Conservation (phyloP, 64 coral and sea anemone genomes). For the Montipora capricornis region DNA sequence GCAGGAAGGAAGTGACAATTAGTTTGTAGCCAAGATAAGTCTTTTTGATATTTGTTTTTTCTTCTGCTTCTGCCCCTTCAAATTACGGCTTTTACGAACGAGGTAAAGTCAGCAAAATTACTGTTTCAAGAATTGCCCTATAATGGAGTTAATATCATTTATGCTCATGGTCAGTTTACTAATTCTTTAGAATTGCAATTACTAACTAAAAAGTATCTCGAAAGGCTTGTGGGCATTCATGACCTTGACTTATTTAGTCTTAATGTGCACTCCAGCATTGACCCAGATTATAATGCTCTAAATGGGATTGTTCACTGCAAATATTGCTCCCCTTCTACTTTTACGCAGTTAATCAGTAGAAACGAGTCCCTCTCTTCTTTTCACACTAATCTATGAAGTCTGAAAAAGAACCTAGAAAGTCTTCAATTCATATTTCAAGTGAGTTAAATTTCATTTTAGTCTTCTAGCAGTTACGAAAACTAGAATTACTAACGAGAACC, state of each 20-base stretch:
- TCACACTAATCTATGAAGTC: slow-evolving; percentile 12
- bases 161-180: slow-evolving; percentile 19
- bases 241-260: slow-evolving; percentile 33
- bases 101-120: neutral
- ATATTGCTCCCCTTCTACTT: slow-evolving; percentile 36
- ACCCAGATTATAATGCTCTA: slow-evolving; percentile 35
- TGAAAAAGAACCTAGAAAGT: neutral
- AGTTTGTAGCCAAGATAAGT: neutral
- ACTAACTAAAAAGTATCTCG: too few species aligned
- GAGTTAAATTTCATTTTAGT: slow-evolving; percentile 55
- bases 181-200: neutral
- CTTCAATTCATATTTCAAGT: slow-evolving; percentile 21
- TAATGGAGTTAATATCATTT: neutral
- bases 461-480: slow-evolving; percentile 40
- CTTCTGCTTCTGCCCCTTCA: neutral
- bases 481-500: slow-evolving; percentile 35
- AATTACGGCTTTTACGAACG: neutral
- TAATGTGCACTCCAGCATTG: slow-evolving; percentile 40
- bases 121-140: slow-evolving; percentile 9
- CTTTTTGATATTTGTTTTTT: neutral
- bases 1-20: neutral
- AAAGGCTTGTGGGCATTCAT: neutral
- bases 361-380: slow-evolving; percentile 9
- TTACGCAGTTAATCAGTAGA: slow-evolving; percentile 7
- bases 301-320: neutral